Evolutionary conservation across 2,113 vertebrate species (phyloP).

Genomic region (Sinocyclocheilus grahami): DNA sequence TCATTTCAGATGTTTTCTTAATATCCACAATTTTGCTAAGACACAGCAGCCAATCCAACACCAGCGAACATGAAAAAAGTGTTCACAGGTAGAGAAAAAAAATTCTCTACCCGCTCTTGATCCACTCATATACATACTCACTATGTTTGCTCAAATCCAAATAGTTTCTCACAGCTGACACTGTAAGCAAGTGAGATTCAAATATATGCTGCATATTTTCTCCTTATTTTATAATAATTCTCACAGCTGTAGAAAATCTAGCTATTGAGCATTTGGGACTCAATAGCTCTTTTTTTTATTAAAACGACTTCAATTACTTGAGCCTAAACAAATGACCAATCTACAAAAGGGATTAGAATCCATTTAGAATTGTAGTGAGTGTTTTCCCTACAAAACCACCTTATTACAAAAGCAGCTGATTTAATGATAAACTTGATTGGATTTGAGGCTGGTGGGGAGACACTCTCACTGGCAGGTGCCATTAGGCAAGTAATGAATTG

Average conservation of each 20-base stretch:
- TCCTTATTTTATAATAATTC: background rate
- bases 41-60: background rate
- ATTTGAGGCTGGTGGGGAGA: slow-evolving; percentile 46
- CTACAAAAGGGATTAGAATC: slow-evolving; percentile 50
- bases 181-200: background rate
- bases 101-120: background rate
- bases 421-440: slow-evolving; percentile 58
- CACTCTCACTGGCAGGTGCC: slow-evolving; percentile 34
- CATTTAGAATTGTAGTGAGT: slow-evolving; percentile 32
- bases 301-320: slow-evolving; percentile 16
- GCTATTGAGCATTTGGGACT: background rate
- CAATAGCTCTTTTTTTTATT: slow-evolving; percentile 20
- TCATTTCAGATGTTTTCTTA: background rate
- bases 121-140: background rate
- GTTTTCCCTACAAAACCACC: slow-evolving; percentile 28
- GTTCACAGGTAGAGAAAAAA: background rate
- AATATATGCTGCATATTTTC: background rate
- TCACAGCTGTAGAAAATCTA: background rate
- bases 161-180: background rate
- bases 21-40: background rate
- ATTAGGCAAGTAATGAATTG: slow-evolving; percentile 55
- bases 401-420: slow-evolving; percentile 49
- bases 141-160: background rate
- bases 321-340: slow-evolving; percentile 25
- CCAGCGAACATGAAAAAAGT: background rate